Evolutionary conservation across 2,797 vertebrate species (phyloP), one percentile per base, ranked within the genome.

Genomic region (Artibeus lituratus): DNA sequence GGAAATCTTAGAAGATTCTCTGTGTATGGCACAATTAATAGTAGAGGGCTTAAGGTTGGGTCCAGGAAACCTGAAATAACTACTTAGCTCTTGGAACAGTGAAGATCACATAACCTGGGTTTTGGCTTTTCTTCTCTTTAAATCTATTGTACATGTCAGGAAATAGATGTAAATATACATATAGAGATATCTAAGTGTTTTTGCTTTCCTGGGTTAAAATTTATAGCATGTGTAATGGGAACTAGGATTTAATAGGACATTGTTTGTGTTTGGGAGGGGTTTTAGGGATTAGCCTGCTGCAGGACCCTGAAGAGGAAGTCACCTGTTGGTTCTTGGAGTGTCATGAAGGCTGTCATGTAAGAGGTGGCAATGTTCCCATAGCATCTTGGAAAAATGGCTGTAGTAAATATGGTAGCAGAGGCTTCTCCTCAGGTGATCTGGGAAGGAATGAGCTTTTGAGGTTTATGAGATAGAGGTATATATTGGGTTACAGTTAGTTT

Each of bases 81-180:
- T 87, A 9, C 39, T 94, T 92, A 53, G 73, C 10, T 90, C 19
- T 97, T 87, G 72, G 49, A 95, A 74, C 65, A 53, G 18, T 67
- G 3, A 22, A 86, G 51, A 24, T n/a, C 29, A 67, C 21, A 70
- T 92, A 90, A 78, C 22, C 24, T 35, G 53, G 37, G 3, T 18
- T 55, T 73, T 93, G 37, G 9, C 14, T 93, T 95, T 92, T 92
- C 84, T 74, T 42, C n/a, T 84, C 70, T 91, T 53, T 65, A 92
- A 91, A 84, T 85, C 32, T 67, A 67, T 67, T 67, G 69, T 22
- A 37, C 35, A 72, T 91, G 87, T 96, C 16, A 82, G 77, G 44
- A 95, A 95, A 39, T 80, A 84, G 42, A 81, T 93, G 9, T 87
- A 77, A 70, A 85, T 83, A 70, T 44, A 10, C 7, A 7, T 24